phyloP scores from a whole-genome alignment of 2,888 invertebrate genomes.

The Patella ulyssiponensis region DNA sequence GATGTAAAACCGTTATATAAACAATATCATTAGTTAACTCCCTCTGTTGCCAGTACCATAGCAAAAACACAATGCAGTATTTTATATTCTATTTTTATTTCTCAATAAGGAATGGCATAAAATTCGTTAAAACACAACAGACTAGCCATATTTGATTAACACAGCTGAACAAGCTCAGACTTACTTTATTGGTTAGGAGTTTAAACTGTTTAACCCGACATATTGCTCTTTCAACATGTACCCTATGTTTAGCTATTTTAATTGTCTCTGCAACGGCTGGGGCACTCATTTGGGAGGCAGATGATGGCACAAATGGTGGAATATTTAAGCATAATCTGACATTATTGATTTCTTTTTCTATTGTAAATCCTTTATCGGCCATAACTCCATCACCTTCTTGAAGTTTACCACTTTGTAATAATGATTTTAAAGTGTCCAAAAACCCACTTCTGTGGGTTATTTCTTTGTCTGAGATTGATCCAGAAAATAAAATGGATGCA shows the following conservation, averaged over 20 bases:
- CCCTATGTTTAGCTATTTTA: neutral
- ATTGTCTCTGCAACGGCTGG: neutral
- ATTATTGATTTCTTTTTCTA: neutral
- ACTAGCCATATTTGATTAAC: conserved; percentile 1
- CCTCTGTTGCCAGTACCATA: too few species aligned
- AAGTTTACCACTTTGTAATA: neutral
- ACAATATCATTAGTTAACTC: too few species aligned
- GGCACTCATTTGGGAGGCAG: neutral
- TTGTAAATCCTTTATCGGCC: neutral
- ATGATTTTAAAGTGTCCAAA: neutral
- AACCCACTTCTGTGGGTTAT: conserved; percentile 22
- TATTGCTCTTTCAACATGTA: neutral
- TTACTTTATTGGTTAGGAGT: neutral
- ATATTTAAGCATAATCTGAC: neutral
- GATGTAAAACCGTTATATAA: too few species aligned
- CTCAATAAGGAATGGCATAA: conserved; percentile 2
- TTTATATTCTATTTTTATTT: neutral
- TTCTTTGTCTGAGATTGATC: conserved; percentile 28
- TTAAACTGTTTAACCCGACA: neutral
- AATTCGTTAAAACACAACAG: neutral
- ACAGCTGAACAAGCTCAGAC: neutral
- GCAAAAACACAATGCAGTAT: too few species aligned
- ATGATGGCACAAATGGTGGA: neutral
- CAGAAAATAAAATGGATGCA: conserved; percentile 29
- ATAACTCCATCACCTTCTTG: neutral